Percentiles rank a stretch among this genome's conserved stretches.
Conservation (phyloP, 2,888 invertebrate species). For the Drosophila picticornis region DNA sequence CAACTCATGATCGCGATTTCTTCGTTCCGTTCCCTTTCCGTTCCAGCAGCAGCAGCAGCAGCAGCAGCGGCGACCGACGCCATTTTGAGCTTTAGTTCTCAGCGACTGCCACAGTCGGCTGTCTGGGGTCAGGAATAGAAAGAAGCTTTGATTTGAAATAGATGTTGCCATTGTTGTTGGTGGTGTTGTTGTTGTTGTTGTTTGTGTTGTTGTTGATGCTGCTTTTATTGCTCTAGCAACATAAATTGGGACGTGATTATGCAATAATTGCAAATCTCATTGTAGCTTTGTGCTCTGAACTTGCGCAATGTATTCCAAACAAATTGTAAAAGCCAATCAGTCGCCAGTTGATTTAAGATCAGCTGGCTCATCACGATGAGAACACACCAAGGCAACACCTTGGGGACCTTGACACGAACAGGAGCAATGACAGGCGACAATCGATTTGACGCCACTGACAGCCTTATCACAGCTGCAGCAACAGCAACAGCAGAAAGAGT, state of each 20-base stretch:
- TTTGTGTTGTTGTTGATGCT: conserved; percentile 1
- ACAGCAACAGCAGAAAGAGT: conserved; percentile 1
- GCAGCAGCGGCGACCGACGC: conserved; percentile 51
- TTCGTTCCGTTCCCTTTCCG: conserved; percentile 43
- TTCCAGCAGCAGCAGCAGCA: conserved; percentile 16
- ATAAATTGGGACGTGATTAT: conserved; percentile 83
- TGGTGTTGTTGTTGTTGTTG: background rate
- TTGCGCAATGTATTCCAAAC: conserved; percentile 63
- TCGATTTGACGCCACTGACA: conserved; percentile 48
- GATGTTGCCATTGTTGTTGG: conserved; percentile 42
- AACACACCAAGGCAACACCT: conserved; percentile 41
- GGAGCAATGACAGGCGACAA: conserved; percentile 73
- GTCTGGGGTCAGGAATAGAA: conserved; percentile 77
- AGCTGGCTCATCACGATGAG: conserved; percentile 42
- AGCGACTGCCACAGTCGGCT: conserved; percentile 54
- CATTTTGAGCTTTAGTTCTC: conserved; percentile 74
- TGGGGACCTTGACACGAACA: conserved; percentile 47
- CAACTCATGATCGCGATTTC: conserved; percentile 81
- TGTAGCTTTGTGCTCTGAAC: conserved; percentile 61
- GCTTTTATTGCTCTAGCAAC: conserved; percentile 52
- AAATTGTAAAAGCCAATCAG: conserved; percentile 42
- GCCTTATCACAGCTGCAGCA: conserved; percentile 34
- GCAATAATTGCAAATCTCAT: conserved; percentile 77
- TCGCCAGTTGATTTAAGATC: conserved; percentile 56
- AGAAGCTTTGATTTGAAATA: conserved; percentile 78